Evolutionary conservation across 1,140 invertebrate genomes (phyloP), one percentile per base, ranked within the genome.

Genomic region (Bombus sibiricus): DNA sequence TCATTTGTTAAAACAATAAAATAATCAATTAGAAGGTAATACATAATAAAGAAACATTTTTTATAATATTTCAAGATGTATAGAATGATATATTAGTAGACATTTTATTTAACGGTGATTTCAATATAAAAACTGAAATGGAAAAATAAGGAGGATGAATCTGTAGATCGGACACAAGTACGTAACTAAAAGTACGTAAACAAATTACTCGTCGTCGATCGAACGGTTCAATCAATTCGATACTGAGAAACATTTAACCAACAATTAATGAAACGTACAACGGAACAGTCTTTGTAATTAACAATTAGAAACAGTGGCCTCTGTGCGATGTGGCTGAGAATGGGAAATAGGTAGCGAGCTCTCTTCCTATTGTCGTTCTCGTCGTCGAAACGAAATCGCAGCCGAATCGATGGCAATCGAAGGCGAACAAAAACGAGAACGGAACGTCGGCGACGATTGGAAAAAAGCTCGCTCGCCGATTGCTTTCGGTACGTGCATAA

Each of bases 361-460:
- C 18, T 34, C 43, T 82, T 75, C 15, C 53, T 53, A 37, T 64
- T 82, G 71, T 82, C 39, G 5, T 15, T 25, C 12, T 28, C 32
- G 57, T 41, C 53, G n/a, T 6, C 34, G 72, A 41, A 83, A 75
- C 72, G 32, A 83, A 74, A 82, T 82, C 71, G 39, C 71, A 22
- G 41, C 18, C 32, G 81, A 83, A 83, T 83, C 72, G 72, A 83
- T 53, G 72, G 41, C 72, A 53, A 83, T 76, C 62, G 81, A 83
- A 76, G 41, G 72, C 59, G 62, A 1, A 68, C 72, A 68, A 83
- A 69, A 83, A 66, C 72, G 37, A 13, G 57, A 15, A 57, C 39
- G 57, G 37, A 32, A 78, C 75, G 37, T 77, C 37, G 2, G 8
- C 41, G 22, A 32, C 81, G 73, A 25, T 47, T 25, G 32, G n/a